Percentiles rank a stretch among this genome's conserved stretches.
phyloP scores from a whole-genome alignment of 1,140 invertebrate genomes.

The Drosophila baimaii region DNA sequence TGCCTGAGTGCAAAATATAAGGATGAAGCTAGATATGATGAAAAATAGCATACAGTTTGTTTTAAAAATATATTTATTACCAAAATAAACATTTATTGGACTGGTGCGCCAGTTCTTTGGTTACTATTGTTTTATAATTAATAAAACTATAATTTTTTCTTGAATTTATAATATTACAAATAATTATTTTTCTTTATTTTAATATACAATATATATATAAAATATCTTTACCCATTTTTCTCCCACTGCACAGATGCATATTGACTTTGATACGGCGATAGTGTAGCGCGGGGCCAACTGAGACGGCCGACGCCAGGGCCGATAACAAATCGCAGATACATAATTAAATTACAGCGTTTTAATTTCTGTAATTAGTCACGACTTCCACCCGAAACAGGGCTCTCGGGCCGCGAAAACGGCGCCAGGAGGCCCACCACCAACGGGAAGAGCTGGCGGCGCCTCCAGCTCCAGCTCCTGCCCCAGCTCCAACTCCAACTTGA shows the following conservation, averaged over 20 bases:
- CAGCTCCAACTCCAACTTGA: not conserved
- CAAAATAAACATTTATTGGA: too few species aligned
- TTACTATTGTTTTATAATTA: too few species aligned
- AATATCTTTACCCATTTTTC: not conserved
- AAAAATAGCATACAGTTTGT: too few species aligned
- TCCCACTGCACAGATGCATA: slow-evolving; percentile 32
- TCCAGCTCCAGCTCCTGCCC: not conserved
- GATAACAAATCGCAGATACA: slow-evolving; percentile 84
- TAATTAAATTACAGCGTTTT: slow-evolving; percentile 85
- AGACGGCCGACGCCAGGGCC: slow-evolving; percentile 39
- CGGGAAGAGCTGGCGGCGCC: slow-evolving; percentile 12
- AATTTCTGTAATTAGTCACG: slow-evolving; percentile 85
- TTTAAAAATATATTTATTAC: too few species aligned
- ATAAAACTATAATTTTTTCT: too few species aligned
- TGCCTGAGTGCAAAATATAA: too few species aligned
- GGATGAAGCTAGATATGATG: too few species aligned
- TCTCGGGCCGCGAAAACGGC: slow-evolving; percentile 31
- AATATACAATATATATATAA: too few species aligned
- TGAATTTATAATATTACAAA: too few species aligned
- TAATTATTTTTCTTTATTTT: too few species aligned
- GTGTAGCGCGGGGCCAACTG: slow-evolving; percentile 24
- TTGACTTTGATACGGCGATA: slow-evolving; percentile 57
- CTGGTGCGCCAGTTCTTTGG: too few species aligned
- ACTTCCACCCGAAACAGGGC: slow-evolving; percentile 56
- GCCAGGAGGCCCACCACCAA: slow-evolving; percentile 50